Evolutionary conservation across 1,140 invertebrate species (phyloP), one percentile per base, ranked within the genome.

Genomic region (Drosophila sproati): DNA sequence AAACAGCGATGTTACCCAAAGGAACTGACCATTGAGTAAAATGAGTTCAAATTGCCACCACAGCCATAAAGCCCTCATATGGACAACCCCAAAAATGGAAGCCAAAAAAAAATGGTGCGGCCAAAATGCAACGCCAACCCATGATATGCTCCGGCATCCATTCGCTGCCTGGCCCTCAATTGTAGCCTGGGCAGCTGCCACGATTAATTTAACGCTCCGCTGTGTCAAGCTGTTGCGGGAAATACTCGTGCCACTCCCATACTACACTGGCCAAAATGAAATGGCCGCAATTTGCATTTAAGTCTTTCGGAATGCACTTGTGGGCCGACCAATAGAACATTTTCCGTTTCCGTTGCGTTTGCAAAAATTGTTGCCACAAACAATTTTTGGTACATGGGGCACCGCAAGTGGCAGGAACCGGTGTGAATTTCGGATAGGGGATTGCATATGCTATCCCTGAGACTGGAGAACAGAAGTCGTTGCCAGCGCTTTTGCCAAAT

Each of bases 131-230:
- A 4, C 5, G n/a, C 28, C 7, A 52, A 45, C 8, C 35, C 47
- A 37, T 8, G 39, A 43, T 47, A 51, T 43, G 10, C 39, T 43
- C n/a, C 39, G 39, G 39, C 39, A 43, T 43, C 20, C 45, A 31
- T 41, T 55, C 51, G 10, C 10, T 20, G 39, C n/a, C 68, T 57
- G 52, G 8, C 60, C 55, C 8, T 35, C 29, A 31, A 35, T 5
- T 31, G 60, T 29, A 39, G 57, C 29, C 29, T 54, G 72, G 55
- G 68, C 56, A 67, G 66, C 64, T 75, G 72, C 82, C 75, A 81
- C 82, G 88, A 88, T 91, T 91, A 91, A 91, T 91, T 91, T 90
- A 80, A 77, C 82, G 75, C 88, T 87, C 67, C 87, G 80, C 56
- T 91, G 87, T 91, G 73, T 74, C 82, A 91, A 81, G 77, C 70